phyloP scores from a whole-genome alignment of 2,888 invertebrate genomes.

The Bombylius major region DNA sequence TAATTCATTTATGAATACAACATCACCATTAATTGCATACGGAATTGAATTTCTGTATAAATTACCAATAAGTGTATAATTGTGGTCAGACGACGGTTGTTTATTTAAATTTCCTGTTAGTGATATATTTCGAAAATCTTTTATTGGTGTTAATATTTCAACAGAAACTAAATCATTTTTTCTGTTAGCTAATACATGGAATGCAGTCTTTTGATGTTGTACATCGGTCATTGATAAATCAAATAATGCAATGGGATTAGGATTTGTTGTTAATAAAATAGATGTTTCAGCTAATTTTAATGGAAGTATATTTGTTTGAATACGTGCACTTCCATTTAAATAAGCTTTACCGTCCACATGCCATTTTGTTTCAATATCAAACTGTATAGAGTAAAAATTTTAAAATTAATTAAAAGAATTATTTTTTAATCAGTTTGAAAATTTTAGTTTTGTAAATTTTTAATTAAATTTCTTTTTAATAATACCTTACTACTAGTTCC shows the following conservation, averaged over 20 bases:
- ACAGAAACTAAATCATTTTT: slow-evolving; percentile 30
- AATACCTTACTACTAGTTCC: slow-evolving; percentile 41
- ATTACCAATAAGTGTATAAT: slow-evolving; percentile 33
- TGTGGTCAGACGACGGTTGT: slow-evolving; percentile 17
- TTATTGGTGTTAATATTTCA: slow-evolving; percentile 32
- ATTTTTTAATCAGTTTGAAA: background rate
- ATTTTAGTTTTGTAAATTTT: slow-evolving; percentile 19
- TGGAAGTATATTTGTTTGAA: slow-evolving; percentile 30
- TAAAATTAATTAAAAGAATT: background rate
- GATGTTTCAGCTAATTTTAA: slow-evolving; percentile 25
- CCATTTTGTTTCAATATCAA: slow-evolving; percentile 36
- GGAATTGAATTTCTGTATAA: slow-evolving; percentile 35
- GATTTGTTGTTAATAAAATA: slow-evolving; percentile 22
- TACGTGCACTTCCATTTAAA: slow-evolving; percentile 37
- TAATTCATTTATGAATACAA: slow-evolving; percentile 31
- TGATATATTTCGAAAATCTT: slow-evolving; percentile 30
- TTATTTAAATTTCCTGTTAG: slow-evolving; percentile 28
- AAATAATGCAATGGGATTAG: slow-evolving; percentile 24
- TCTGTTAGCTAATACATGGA: slow-evolving; percentile 26
- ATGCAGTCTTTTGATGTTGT: slow-evolving; percentile 24
- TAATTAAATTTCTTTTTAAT: too few species aligned
- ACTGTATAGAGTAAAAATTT: slow-evolving; percentile 13
- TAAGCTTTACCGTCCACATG: slow-evolving; percentile 35
- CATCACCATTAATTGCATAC: slow-evolving; percentile 35
- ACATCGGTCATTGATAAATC: slow-evolving; percentile 25